Evolutionary conservation across 1,140 invertebrate species (phyloP).

Genomic region (Teleogryllus occipitalis): DNA sequence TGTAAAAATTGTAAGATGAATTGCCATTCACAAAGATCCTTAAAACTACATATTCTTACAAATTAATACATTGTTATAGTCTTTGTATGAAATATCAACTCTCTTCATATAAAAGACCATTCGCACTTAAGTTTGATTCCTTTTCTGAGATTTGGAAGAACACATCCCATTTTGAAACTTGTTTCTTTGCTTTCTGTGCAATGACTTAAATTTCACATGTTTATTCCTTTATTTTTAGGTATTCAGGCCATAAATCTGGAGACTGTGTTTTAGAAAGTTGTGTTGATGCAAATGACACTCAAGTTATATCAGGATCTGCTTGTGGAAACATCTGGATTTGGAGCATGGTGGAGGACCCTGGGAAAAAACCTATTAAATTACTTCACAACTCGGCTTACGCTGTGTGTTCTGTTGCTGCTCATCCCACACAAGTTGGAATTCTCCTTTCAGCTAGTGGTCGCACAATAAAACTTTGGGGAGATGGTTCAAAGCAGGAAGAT

Average conservation of each 20-base stretch:
- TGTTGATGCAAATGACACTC: constrained; percentile 69
- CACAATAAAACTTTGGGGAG: constrained; percentile 55
- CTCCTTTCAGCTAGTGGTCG: constrained; percentile 55
- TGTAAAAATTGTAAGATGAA: too few species aligned
- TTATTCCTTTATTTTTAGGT: constrained; percentile 41
- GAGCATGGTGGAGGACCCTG: constrained; percentile 70
- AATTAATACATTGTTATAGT: too few species aligned
- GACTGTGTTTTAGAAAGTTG: constrained; percentile 81
- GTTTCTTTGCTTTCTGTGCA: too few species aligned
- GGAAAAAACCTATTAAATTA: constrained; percentile 39
- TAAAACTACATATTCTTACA: too few species aligned
- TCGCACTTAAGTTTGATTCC: too few species aligned
- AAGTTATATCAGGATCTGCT: constrained; percentile 79
- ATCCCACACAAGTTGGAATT: constrained; percentile 54
- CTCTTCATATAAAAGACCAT: too few species aligned
- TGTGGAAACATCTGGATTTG: constrained; percentile 79
- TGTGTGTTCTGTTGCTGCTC: constrained; percentile 59
- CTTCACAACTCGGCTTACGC: constrained; percentile 41
- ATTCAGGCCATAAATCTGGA: constrained; percentile 65
- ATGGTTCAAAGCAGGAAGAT: background rate
- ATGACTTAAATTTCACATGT: constrained; percentile 13
- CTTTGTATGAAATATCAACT: too few species aligned
- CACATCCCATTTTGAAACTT: too few species aligned
- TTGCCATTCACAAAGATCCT: too few species aligned
- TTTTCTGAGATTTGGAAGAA: too few species aligned